These are phyloP conservation scores for Ostrea denselamellosa DNA, from an alignment of 1,140 invertebrate genomes.

Conservation along the genomic window DNA sequence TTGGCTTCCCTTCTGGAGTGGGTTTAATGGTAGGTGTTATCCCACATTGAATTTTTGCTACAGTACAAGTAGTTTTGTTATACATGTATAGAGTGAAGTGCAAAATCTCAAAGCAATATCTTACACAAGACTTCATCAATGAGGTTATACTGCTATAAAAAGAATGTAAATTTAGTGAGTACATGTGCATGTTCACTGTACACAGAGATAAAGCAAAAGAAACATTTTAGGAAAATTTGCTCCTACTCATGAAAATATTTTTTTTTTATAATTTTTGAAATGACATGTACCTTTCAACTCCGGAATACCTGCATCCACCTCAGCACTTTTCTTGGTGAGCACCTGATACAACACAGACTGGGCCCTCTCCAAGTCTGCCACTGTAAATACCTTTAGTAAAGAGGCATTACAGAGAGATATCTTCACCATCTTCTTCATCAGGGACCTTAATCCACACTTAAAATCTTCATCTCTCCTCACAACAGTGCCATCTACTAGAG, in stretches of 20 bases:
- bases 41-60: neutral
- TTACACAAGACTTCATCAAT: too few relatives aligned
- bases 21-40: neutral
- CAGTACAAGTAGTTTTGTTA: too few relatives aligned
- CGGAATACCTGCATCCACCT: slow-evolving; percentile 67
- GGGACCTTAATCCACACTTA: slow-evolving; percentile 70
- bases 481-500: slow-evolving; percentile 73
- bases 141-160: too few relatives aligned
- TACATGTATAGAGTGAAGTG: too few relatives aligned
- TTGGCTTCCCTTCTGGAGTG: neutral
- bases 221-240: too few relatives aligned
- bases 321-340: slow-evolving; percentile 76
- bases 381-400: slow-evolving; percentile 78
- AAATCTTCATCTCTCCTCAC: slow-evolving; percentile 78
- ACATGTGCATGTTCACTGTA: too few relatives aligned
- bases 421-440: slow-evolving; percentile 77
- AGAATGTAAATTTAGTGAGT: too few relatives aligned
- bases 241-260: too few relatives aligned
- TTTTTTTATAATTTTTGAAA: neutral
- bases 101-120: too few relatives aligned
- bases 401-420: slow-evolving; percentile 76
- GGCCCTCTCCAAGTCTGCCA: slow-evolving; percentile 81
- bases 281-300: slow-evolving; percentile 64
- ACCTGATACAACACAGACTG: slow-evolving; percentile 81
- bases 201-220: too few relatives aligned